Base-by-base conservation (phyloP, 1,140 invertebrate genomes). In the Prorops nasuta region DNA sequence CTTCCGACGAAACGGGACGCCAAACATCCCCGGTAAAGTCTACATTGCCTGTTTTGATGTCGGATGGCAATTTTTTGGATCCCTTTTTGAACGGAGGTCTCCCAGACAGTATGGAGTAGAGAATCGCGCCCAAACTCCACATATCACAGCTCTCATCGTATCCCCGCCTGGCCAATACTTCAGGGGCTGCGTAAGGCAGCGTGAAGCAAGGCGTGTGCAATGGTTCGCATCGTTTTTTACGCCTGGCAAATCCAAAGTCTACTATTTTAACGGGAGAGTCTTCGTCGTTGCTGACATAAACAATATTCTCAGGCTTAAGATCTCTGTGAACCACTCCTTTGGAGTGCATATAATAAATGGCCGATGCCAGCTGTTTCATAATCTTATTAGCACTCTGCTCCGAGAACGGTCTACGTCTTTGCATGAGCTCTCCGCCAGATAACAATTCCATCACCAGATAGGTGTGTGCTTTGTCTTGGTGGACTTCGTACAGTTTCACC, bases 111-210 rank as follows among this genome's bases (percentile, higher is more conserved):
- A 96, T 92, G 6, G 89, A 91, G 67, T 93, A 96, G 81, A 94
- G 73, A 57, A 95, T 91, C 3, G 94, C 91, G 0, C 93, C 94
- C 0, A 96, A 74, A 71, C 91, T 94, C 94, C 94, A 97, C 19
- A 96, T 74, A 78, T 96, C 93, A 81, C 92, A 96, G 59, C 86
- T 88, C 70, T 94, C 87, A 63, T 91, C 88, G 73, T 96, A 96
- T 1, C 82, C 84, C 41, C 79, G 77, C 0, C 72, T 67, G 1
- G 75, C 79, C 1, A 96, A 75, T 6, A 97, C 91, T 73, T 97
- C 94, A 2, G 93, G 94, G 2, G 93, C 93, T 3, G 92, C 93
- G 77, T 96, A 97, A 50, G 90, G 87, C 16, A 95, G 74, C 0
- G 93, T 94, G 66, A 90, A 96, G 64, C 92, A 94, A 1, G 92